phyloP scores from a whole-genome alignment of 2,888 invertebrate genomes.

The Synergus gifuensis region DNA sequence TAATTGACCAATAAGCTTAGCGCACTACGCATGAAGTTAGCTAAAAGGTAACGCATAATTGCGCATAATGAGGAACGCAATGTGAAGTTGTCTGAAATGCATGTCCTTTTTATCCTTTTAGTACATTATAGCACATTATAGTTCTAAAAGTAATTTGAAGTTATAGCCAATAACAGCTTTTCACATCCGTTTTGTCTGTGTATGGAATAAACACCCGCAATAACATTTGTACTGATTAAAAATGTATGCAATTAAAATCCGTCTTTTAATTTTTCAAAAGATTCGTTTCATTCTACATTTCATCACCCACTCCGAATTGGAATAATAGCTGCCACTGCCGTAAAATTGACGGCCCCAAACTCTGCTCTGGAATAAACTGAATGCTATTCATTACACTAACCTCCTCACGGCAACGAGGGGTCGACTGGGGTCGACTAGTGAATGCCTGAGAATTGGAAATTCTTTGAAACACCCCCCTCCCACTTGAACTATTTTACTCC shows the following conservation, averaged over 20 bases:
- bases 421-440: conserved; percentile 57
- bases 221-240: neutral
- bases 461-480: conserved; percentile 63
- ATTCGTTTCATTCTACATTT: neutral
- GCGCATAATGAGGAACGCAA: no score
- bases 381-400: conserved; percentile 72
- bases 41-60: no score
- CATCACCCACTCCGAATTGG: neutral
- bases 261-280: neutral
- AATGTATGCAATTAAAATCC: neutral
- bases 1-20: no score
- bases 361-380: conserved; percentile 69
- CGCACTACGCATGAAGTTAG: no score
- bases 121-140: no score
- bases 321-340: neutral
- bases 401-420: conserved; percentile 55
- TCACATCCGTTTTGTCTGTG: no score
- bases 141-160: no score
- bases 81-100: no score
- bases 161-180: no score
- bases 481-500: conserved; percentile 42
- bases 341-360: conserved; percentile 57
- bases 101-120: no score
- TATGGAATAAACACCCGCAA: no score
- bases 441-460: conserved; percentile 70